phyloP scores from a whole-genome alignment of 2,113 vertebrate species.

The Tapirus terrestris region DNA sequence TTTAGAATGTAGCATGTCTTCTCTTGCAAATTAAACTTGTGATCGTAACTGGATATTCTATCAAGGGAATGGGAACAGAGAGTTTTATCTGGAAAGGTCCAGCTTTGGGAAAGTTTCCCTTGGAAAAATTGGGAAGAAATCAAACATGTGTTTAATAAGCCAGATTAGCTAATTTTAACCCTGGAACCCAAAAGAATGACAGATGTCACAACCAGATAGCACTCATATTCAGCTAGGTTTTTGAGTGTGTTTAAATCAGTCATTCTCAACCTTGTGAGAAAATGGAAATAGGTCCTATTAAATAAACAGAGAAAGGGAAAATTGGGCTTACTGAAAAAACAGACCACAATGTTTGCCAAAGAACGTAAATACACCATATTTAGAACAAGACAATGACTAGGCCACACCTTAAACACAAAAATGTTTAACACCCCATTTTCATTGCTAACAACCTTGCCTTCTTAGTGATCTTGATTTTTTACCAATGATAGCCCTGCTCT shows the following conservation, averaged over 20 bases:
- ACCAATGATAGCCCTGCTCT: not conserved
- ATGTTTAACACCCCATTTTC: not conserved
- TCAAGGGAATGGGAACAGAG: not conserved
- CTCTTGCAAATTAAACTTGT: not conserved
- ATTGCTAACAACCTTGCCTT: not conserved
- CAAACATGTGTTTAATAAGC: not conserved
- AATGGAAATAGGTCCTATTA: not conserved
- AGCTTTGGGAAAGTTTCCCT: not conserved
- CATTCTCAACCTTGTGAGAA: not conserved
- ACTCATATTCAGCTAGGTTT: not conserved
- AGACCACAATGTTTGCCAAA: not conserved
- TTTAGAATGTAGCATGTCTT: not conserved
- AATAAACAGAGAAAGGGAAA: not conserved
- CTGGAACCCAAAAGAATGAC: not conserved
- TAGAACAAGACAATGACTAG: not conserved
- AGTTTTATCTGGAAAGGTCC: not conserved
- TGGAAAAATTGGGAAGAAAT: constrained; percentile 17
- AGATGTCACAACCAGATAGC: not conserved
- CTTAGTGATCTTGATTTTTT: not conserved
- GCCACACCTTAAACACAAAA: not conserved
- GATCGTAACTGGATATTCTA: not conserved
- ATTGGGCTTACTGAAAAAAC: not conserved
- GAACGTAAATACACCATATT: not conserved
- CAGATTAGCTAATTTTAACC: not conserved
- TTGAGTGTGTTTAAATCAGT: not conserved